Evolutionary conservation across 2,797 vertebrate species (phyloP), one percentile per base, ranked within the genome.

Genomic region (Siniperca scherzeri): DNA sequence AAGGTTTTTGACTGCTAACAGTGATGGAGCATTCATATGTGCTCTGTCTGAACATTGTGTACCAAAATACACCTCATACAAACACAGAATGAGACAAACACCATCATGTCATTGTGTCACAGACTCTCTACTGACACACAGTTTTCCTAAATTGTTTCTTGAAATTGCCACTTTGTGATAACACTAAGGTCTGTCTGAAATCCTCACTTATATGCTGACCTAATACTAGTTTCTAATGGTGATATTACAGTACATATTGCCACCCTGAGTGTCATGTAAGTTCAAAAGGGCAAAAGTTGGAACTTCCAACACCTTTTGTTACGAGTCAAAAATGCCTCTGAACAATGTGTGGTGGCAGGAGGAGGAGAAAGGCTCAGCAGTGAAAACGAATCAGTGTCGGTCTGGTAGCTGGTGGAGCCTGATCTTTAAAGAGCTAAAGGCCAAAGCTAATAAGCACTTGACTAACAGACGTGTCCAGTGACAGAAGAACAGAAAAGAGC

Each of bases 401-500:
- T 60, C 68, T 36, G 56, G 13, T 30, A 48, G 42, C 69, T 60
- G 65, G 1, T 75, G 72, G 66, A 62, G 62, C 27, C 40, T 70
- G 73, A 88, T 86, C 57, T 86, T 85, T 81, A 67, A 62, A 77
- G 69, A 72, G 81, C 75, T 60, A 86, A 90, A 93, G 77, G 81
- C 71, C 88, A 89, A 65, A 77, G 81, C 74, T 91, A 86, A 92
- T 89, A 75, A 85, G 78, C 68, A 36, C 73, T 80, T 71, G 73
- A 88, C 87, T 81, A 84, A 64, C 48, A 83, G 78, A 82, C 38
- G 60, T 70, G 78, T 77, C 70, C 72, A 4, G 36, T 71, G 82
- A 84, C 79, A 77, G 82, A 30, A 48, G 59, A 59, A 68, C 52
- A 69, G 73, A 74, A 50, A 52, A 57, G 69, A 66, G 70, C 62